A percentile compares a stretch with the other conserved stretches of the same genome.
Evolutionary conservation across 1,140 invertebrate species (phyloP).

Genomic region (Listronotus bonariensis): DNA sequence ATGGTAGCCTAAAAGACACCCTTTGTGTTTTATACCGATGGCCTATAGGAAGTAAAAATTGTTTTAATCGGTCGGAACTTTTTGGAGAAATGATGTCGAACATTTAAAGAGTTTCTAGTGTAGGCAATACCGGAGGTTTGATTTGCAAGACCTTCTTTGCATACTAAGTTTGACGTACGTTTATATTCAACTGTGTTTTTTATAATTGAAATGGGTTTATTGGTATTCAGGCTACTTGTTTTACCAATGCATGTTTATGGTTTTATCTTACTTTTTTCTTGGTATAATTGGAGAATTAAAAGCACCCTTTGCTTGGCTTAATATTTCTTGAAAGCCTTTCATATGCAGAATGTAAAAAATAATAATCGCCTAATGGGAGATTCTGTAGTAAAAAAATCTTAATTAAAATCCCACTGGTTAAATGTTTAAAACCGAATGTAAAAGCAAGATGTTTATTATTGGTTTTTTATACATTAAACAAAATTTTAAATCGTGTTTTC

Average conservation of each 20-base stretch:
- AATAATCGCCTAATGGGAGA: no score
- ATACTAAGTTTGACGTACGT: conserved; percentile 17
- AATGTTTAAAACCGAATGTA: no score
- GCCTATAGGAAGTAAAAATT: conserved; percentile 29
- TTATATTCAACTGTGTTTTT: not conserved
- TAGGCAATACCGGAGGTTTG: conserved; percentile 20
- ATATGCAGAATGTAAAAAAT: no score
- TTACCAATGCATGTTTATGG: not conserved
- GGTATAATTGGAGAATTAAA: no score
- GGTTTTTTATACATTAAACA: no score
- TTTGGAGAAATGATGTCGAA: conserved; percentile 38
- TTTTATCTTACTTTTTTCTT: conserved; percentile 15
- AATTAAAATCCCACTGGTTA: no score
- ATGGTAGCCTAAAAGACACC: conserved; percentile 30
- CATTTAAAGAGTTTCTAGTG: conserved; percentile 26
- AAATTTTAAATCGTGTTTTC: no score
- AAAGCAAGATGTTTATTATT: no score
- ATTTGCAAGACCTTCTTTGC: conserved; percentile 11
- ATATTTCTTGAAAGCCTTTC: no score
- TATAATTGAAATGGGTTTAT: conserved; percentile 3
- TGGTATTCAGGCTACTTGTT: conserved; percentile 21
- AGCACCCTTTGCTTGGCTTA: no score
- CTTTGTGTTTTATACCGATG: conserved; percentile 38
- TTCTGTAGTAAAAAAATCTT: no score
- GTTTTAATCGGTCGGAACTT: conserved; percentile 36